Evolutionary conservation across 2,113 vertebrate genomes (phyloP).

Genomic region (Bombycilla garrulus): DNA sequence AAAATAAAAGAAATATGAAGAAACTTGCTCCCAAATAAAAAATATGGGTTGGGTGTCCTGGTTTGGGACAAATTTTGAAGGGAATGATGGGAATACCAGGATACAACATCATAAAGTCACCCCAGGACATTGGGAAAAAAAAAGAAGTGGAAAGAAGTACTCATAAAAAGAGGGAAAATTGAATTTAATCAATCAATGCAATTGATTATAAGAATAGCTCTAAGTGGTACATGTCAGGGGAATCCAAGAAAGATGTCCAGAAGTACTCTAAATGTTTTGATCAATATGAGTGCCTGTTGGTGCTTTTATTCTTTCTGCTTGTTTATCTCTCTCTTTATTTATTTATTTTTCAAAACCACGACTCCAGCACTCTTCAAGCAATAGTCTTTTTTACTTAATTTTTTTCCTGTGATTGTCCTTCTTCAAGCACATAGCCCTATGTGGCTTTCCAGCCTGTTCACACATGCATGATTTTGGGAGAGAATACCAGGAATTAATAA

Average conservation of each 20-base stretch:
- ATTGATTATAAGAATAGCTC: not conserved
- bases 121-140: not conserved
- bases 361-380: not conserved
- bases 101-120: not conserved
- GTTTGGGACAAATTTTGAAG: not conserved
- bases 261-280: not conserved
- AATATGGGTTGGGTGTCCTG: not conserved
- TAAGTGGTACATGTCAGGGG: not conserved
- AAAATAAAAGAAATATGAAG: not conserved
- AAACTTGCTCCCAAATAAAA: fast-evolving
- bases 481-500: not conserved
- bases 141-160: not conserved
- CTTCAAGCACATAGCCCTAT: not conserved
- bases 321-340: not conserved
- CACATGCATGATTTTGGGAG: not conserved
- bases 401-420: not conserved
- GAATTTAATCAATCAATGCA: not conserved
- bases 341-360: not conserved
- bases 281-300: not conserved
- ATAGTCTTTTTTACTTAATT: not conserved
- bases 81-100: no score
- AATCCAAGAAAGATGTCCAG: not conserved
- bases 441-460: not conserved
- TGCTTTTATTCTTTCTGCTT: not conserved
- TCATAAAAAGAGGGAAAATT: not conserved